phyloP scores from a whole-genome alignment of 1,140 invertebrate species.

The Drepana arcuata region DNA sequence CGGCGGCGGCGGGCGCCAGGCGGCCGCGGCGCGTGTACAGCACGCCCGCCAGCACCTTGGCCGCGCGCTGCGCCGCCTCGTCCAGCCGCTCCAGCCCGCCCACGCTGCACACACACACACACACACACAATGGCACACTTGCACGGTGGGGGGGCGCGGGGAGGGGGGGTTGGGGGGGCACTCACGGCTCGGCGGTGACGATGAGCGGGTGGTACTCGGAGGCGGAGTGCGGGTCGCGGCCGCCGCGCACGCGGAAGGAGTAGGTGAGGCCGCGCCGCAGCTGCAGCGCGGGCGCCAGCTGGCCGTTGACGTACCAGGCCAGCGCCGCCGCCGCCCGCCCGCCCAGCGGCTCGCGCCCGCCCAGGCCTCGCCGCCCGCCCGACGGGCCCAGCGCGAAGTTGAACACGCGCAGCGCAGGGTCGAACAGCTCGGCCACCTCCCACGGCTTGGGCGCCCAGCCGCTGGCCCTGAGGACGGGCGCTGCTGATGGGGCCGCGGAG shows the following conservation, averaged over 20 bases:
- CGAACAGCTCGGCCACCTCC: constrained; percentile 84
- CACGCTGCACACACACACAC: too few species aligned
- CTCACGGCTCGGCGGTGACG: constrained; percentile 88
- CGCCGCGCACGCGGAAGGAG: constrained; percentile 85
- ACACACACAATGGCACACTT: too few species aligned
- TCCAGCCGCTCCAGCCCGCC: constrained; percentile 85
- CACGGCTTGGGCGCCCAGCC: constrained; percentile 60
- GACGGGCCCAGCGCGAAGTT: constrained; percentile 31
- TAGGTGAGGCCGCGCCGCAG: constrained; percentile 89
- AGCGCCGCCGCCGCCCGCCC: constrained; percentile 74
- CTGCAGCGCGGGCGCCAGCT: constrained; percentile 89
- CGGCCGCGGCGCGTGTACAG: constrained; percentile 86
- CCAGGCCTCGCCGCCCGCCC: constrained; percentile 32
- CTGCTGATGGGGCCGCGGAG: too few species aligned
- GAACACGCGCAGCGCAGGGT: constrained; percentile 83
- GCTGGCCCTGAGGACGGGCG: constrained; percentile 10
- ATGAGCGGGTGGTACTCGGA: constrained; percentile 94
- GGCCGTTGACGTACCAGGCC: constrained; percentile 91
- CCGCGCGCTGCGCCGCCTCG: constrained; percentile 79
- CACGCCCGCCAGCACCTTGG: constrained; percentile 88
- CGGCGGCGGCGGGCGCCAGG: constrained; percentile 82
- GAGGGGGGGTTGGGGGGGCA: too few species aligned
- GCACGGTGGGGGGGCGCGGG: too few species aligned
- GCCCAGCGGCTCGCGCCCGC: constrained; percentile 11
- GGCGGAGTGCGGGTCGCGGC: constrained; percentile 91